phyloP scores from a whole-genome alignment of 2,113 vertebrate genomes.

The Eubucco bourcierii region DNA sequence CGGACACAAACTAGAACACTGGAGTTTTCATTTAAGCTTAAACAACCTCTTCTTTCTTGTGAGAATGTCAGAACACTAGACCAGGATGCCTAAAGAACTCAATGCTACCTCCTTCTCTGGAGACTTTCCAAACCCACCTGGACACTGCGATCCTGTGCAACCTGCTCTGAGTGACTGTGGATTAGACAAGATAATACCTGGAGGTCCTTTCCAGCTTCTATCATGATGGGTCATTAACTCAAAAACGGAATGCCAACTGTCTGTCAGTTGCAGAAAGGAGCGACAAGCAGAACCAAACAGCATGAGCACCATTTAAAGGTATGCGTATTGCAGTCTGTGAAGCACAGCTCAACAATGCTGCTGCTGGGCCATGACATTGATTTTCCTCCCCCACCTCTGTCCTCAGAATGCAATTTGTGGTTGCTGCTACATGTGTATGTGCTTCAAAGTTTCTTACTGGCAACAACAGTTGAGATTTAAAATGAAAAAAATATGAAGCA shows the following conservation, averaged over 20 bases:
- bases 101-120: no score
- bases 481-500: conserved; percentile 1
- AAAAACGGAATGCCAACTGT: background rate
- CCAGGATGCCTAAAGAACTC: no score
- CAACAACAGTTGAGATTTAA: background rate
- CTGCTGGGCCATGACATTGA: background rate
- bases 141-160: no score
- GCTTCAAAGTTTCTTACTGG: background rate
- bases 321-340: background rate
- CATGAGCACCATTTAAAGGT: background rate
- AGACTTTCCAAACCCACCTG: no score
- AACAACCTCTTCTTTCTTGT: no score
- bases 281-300: background rate
- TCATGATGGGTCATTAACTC: no score
- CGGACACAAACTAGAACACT: no score
- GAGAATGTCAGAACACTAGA: no score
- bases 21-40: no score
- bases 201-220: no score
- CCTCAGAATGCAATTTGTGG: background rate
- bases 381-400: background rate
- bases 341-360: background rate
- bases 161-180: no score
- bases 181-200: no score
- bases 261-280: background rate
- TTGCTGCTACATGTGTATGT: background rate